Evolutionary conservation across 2,797 vertebrate genomes (phyloP).

Genomic region (Mus spretus): DNA sequence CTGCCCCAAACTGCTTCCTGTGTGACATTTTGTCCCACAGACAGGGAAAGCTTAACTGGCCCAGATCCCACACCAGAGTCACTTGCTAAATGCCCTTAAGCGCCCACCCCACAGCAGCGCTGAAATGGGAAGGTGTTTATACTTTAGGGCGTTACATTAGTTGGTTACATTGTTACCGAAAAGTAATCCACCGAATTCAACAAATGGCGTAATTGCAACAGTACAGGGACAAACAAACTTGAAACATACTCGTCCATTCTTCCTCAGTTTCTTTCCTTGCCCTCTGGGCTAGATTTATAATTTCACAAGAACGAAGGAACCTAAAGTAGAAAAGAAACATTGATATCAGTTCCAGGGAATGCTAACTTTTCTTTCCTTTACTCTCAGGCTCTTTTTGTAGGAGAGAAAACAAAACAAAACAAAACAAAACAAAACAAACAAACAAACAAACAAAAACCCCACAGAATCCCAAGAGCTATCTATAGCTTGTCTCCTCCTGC

Average conservation of each 20-base stretch:
- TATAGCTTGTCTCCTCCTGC: not conserved
- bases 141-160: not conserved
- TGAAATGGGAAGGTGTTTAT: slow-evolving; percentile 28
- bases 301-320: slow-evolving; percentile 65
- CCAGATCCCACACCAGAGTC: not conserved
- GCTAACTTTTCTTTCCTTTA: slow-evolving; percentile 16
- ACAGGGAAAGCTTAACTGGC: not conserved
- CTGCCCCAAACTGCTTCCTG: not conserved
- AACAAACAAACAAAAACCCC: not conserved
- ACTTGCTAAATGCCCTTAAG: not conserved
- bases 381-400: not conserved
- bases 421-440: not conserved
- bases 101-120: not conserved
- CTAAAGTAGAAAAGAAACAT: slow-evolving; percentile 74
- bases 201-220: not conserved
- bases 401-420: not conserved
- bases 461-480: not conserved
- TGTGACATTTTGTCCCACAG: not conserved
- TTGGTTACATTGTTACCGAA: slow-evolving; percentile 1
- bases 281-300: slow-evolving; percentile 36
- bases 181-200: slow-evolving; percentile 29
- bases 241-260: slow-evolving; percentile 79
- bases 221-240: slow-evolving; percentile 26
- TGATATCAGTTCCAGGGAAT: slow-evolving; percentile 39
- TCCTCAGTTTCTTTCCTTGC: not conserved